A percentile compares a stretch with the other conserved stretches of the same genome.
These are phyloP conservation scores for Hippocampus kuda DNA, from an alignment of 2,797 vertebrate genomes.

Conservation along the genomic window DNA sequence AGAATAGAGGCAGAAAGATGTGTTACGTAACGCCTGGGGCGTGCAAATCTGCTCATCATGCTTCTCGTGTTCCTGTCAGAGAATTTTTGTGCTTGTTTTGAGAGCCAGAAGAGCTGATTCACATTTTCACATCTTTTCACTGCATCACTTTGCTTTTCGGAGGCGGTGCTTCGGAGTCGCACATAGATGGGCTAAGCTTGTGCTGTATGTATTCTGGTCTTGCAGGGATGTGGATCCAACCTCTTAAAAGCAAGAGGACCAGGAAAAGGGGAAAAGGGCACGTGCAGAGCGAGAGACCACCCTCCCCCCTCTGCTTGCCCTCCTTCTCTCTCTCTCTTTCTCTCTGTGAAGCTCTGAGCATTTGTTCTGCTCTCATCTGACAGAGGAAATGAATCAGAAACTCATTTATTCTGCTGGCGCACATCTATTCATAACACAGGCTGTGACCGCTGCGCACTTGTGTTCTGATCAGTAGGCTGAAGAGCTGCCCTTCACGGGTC, in stretches of 20 bases:
- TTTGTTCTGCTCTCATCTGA: slow-evolving; percentile 50
- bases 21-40: slow-evolving; percentile 55
- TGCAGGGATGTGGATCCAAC: slow-evolving; percentile 42
- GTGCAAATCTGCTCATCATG: slow-evolving; percentile 66
- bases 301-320: slow-evolving; percentile 26
- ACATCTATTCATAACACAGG: slow-evolving; percentile 52
- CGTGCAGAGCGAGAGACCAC: slow-evolving; percentile 41
- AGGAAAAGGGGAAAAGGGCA: slow-evolving; percentile 36
- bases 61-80: slow-evolving; percentile 58
- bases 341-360: slow-evolving; percentile 37
- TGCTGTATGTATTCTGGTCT: slow-evolving; percentile 41
- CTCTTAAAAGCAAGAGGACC: slow-evolving; percentile 32
- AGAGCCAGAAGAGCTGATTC: slow-evolving; percentile 47
- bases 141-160: slow-evolving; percentile 36
- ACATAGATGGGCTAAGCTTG: slow-evolving; percentile 2
- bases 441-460: slow-evolving; percentile 51
- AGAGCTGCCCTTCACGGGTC: slow-evolving; percentile 41
- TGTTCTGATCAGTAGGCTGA: slow-evolving; percentile 46
- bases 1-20: slow-evolving; percentile 17
- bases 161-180: slow-evolving; percentile 13
- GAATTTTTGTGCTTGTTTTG: slow-evolving; percentile 54
- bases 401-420: slow-evolving; percentile 50
- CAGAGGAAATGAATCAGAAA: slow-evolving; percentile 61
- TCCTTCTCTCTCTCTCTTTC: slow-evolving; percentile 7
- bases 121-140: slow-evolving; percentile 20